Base-by-base conservation (phyloP, 2,888 invertebrate species). In the Sesamia inferens region DNA sequence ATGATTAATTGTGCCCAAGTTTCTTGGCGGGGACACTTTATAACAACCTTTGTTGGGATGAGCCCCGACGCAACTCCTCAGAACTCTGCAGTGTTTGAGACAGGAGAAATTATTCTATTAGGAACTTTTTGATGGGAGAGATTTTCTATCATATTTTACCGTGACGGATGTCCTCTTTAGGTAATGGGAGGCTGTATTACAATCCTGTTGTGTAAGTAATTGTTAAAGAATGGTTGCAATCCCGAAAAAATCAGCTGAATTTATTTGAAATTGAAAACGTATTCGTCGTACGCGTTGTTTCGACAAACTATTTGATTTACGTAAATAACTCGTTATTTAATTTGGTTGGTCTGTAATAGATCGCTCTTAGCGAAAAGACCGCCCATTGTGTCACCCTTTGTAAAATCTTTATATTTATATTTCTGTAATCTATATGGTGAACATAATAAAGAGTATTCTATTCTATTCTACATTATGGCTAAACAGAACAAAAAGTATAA, bases 91-190 rank as follows among this genome's bases (percentile, higher is more conserved):
- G 85, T 90, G 89, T 89, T 89, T 81, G 84, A 87, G 89, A 88
- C 88, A 87, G 87, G 82, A 82, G 87, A 89, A 89, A 88, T 89
- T 87, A 88, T 90, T 88, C 85, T 86, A 86, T 88, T 88, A 88
- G 19, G 79, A 87, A 88, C 84, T 89, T 86, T 88, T 82, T 86
- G 88, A 87, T 85, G 79, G 83, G 82, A 63, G 80, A 84, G 84
- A 86, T 83, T 83, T 83, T 79, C 82, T 82, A 83, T 79, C 80
- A 86, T 87, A 88, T 82, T 83, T 88, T 79, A 87, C 66, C 42
- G 67, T 73, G 70, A 76, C 80, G 83, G 82, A 66, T 67, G 67
- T 72, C 64, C 68, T 83, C 82, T 76, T 71, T 54, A 10, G n/a
- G 51, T 75, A 74, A 74, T 65, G 63, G 22, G 48, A 44, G 54